These are phyloP conservation scores for Limosa lapponica DNA, from an alignment of 2,797 vertebrate genomes.

Conservation along the genomic window DNA sequence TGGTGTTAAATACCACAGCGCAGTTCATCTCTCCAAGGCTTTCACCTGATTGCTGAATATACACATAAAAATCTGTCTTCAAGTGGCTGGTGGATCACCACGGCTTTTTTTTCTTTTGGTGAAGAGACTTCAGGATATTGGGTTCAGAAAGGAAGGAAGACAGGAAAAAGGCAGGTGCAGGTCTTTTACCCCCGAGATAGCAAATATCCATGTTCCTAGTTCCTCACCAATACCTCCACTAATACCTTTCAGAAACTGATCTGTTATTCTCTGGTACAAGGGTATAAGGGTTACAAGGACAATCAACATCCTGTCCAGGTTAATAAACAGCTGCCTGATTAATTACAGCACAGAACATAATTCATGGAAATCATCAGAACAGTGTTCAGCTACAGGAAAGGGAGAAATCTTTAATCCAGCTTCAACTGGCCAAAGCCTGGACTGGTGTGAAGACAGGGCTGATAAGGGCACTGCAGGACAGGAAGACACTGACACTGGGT, in stretches of 20 bases:
- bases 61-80: neutral
- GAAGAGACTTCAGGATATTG: neutral
- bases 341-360: neutral
- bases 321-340: constrained; percentile 22
- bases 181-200: neutral
- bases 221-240: neutral
- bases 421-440: neutral
- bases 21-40: neutral
- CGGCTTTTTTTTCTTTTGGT: neutral
- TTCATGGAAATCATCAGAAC: neutral
- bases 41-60: neutral
- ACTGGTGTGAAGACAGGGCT: neutral
- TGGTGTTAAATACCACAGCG: neutral
- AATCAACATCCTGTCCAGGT: neutral
- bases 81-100: neutral
- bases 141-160: neutral
- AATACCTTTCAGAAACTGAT: neutral
- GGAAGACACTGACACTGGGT: neutral
- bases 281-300: neutral
- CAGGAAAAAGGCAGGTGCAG: neutral
- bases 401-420: neutral
- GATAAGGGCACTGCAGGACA: neutral
- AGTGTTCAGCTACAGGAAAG: neutral
- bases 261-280: neutral
- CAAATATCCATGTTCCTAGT: neutral